Percentiles rank a stretch among this genome's conserved stretches.
phyloP scores from a whole-genome alignment of 2,113 vertebrate species.

The Cavia porcellus region DNA sequence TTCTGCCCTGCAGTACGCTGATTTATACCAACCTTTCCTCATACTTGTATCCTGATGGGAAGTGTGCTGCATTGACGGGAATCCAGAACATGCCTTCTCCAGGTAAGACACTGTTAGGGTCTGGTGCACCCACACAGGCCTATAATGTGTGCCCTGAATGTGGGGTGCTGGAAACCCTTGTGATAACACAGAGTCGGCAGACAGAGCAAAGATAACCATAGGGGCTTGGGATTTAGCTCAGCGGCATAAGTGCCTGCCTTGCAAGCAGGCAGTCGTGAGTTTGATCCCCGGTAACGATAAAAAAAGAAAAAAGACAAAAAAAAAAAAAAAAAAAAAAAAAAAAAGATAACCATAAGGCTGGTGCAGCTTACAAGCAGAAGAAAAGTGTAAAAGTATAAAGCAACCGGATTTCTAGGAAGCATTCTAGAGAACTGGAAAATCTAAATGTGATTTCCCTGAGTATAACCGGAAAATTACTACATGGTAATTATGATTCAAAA shows the following conservation, averaged over 20 bases:
- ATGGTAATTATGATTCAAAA: not conserved
- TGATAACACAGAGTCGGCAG: not conserved
- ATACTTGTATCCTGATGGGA: not conserved
- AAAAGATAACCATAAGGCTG: not conserved
- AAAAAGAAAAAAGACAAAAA: too few relatives aligned
- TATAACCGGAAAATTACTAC: not conserved
- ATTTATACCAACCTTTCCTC: not conserved
- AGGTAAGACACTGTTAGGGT: not conserved
- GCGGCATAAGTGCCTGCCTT: too few relatives aligned
- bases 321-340: too few relatives aligned
- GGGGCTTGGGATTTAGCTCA: not conserved
- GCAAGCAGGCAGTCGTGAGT: too few relatives aligned
- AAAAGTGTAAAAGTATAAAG: not conserved
- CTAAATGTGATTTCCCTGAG: not conserved
- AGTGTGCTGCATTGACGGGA: not conserved
- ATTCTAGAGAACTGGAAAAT: not conserved
- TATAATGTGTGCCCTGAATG: fast-evolving
- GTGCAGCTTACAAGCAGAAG: not conserved
- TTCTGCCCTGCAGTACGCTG: not conserved
- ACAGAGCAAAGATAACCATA: not conserved
- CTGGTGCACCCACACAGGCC: not conserved
- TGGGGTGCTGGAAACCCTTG: not conserved
- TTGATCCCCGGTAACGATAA: too few relatives aligned
- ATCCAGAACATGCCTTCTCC: not conserved
- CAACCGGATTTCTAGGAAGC: not conserved